These are phyloP conservation scores for Elanoides forficatus DNA, from an alignment of 2,113 vertebrate genomes.

Conservation along the genomic window DNA sequence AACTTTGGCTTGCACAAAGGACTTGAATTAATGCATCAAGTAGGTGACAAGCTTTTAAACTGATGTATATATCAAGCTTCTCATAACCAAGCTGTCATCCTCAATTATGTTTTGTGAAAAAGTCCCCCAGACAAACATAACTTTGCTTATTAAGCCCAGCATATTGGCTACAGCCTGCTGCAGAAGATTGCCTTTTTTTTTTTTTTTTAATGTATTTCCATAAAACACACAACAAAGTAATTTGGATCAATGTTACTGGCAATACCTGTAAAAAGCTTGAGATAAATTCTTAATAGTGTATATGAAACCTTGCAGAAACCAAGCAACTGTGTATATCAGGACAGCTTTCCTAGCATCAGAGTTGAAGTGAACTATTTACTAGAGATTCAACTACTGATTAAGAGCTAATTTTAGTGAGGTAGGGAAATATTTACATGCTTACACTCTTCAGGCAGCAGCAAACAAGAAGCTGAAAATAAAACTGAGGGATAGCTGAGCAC, in stretches of 20 bases:
- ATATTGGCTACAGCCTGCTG: slow-evolving; percentile 46
- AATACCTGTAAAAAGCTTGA: slow-evolving; percentile 23
- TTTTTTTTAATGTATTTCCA: slow-evolving; percentile 39
- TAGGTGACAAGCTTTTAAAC: slow-evolving; percentile 69
- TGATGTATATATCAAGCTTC: slow-evolving; percentile 57
- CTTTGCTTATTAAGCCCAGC: slow-evolving; percentile 65
- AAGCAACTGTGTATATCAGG: background rate
- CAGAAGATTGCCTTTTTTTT: slow-evolving; percentile 47
- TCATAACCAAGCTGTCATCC: slow-evolving; percentile 67
- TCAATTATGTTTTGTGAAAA: slow-evolving; percentile 59
- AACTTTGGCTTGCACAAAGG: slow-evolving; percentile 54
- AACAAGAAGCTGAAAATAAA: background rate
- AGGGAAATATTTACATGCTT: background rate
- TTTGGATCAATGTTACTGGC: slow-evolving; percentile 37
- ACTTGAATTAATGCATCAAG: slow-evolving; percentile 66
- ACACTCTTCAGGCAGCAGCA: background rate
- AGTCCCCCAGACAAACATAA: slow-evolving; percentile 54
- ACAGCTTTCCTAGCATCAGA: background rate
- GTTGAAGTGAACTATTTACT: background rate
- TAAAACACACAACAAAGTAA: slow-evolving; percentile 43
- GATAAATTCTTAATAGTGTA: slow-evolving; percentile 7
- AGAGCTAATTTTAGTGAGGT: background rate
- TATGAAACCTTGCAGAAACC: slow-evolving; percentile 43
- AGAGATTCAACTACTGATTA: background rate
- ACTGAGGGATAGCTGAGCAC: background rate